Evolutionary conservation across 2,888 invertebrate species (phyloP).

Genomic region (Melolontha melolontha): DNA sequence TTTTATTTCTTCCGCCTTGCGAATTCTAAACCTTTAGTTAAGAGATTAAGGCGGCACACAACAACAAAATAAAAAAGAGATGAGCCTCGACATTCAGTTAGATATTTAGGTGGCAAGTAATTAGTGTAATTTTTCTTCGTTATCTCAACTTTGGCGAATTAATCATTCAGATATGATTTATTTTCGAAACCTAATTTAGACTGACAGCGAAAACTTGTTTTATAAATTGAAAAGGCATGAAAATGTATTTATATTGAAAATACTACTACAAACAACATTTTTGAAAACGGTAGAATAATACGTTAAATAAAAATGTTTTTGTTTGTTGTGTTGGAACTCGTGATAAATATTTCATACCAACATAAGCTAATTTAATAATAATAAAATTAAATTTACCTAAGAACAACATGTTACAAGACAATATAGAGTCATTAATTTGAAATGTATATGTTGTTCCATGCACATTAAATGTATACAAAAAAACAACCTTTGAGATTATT

Average conservation of each 20-base stretch:
- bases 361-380: too few relatives aligned
- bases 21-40: slow-evolving; percentile 5
- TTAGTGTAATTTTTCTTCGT: slow-evolving; percentile 35
- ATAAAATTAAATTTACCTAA: too few relatives aligned
- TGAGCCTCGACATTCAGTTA: neutral
- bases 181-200: slow-evolving; percentile 14
- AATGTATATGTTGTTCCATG: too few relatives aligned
- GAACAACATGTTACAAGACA: too few relatives aligned
- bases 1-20: neutral
- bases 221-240: neutral
- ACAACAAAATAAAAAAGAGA: neutral
- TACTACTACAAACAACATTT: neutral
- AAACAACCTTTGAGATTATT: too few relatives aligned
- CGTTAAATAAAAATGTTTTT: too few relatives aligned
- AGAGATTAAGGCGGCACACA: slow-evolving; percentile 2
- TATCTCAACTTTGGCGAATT: slow-evolving; percentile 15
- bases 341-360: too few relatives aligned
- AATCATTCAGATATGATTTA: slow-evolving; percentile 28
- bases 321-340: too few relatives aligned
- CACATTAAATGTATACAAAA: too few relatives aligned
- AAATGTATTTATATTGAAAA: neutral
- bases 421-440: too few relatives aligned
- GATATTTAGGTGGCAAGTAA: slow-evolving; percentile 12
- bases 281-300: too few relatives aligned
- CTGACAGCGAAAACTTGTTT: neutral